A percentile compares a stretch with the other conserved stretches of the same genome.
phyloP scores from a whole-genome alignment of 2,113 vertebrate species.

The Tragulus kanchil region DNA sequence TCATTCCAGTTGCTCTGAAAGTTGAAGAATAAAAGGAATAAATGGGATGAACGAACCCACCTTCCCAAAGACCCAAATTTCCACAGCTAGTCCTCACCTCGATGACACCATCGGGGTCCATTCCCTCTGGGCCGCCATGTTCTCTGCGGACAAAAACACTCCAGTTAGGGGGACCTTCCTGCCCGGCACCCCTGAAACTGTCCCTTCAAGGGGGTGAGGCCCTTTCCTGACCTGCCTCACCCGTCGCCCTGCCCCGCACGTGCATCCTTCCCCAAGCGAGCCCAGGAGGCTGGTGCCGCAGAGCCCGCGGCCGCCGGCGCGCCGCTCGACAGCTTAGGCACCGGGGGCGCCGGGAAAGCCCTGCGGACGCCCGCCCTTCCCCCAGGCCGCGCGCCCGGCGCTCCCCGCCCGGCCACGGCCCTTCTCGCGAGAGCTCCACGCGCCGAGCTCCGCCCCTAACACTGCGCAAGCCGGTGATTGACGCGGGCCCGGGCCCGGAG shows the following conservation, averaged over 20 bases:
- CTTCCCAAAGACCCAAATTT: neutral
- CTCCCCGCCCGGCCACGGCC: neutral
- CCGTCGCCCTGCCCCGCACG: rapidly evolving
- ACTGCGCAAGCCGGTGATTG: conserved; percentile 83
- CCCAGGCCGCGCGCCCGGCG: neutral
- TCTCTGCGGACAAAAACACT: conserved; percentile 89
- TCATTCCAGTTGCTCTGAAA: conserved; percentile 99
- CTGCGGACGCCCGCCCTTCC: neutral
- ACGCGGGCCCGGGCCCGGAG: conserved; percentile 44
- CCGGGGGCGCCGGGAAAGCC: rapidly evolving
- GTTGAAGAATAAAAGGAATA: neutral
- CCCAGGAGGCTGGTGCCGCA: rapidly evolving
- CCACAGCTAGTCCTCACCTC: conserved; percentile 87
- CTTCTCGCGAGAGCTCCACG: conserved; percentile 77
- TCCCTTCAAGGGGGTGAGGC: neutral
- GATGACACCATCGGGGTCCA: conserved; percentile 99
- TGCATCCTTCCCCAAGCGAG: rapidly evolving
- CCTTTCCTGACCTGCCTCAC: neutral
- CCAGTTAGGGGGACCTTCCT: conserved; percentile 9
- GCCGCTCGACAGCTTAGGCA: rapidly evolving
- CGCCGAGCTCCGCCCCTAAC: conserved; percentile 76
- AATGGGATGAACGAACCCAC: neutral
- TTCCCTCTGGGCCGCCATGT: conserved; percentile 98
- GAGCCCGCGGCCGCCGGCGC: rapidly evolving
- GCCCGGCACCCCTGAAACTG: neutral